Base-by-base conservation (phyloP, 2,888 invertebrate genomes). In the Pseudococcus longispinus region DNA sequence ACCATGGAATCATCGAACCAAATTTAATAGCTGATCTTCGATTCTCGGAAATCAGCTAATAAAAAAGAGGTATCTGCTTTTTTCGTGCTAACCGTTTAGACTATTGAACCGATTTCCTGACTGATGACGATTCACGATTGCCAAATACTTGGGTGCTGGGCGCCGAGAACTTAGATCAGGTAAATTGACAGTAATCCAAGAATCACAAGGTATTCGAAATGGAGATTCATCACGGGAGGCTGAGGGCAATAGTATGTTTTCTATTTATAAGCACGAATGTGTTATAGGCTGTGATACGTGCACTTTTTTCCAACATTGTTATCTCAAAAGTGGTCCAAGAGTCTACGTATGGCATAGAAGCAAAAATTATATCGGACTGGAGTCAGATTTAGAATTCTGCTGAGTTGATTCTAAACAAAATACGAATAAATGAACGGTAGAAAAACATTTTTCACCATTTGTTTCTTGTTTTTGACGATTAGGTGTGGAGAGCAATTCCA, bases 131-230 rank as follows among this genome's bases (percentile, higher is more conserved):
- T 20, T 18, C 11, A 18, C 29, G 29, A 18, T 70, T 70, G 70
- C 70, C 70, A 70, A 70, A 70, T 70, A 70, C 18, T 70, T 70
- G 15, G 60, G 13, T 5, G 29, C 18, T 29, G 18, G 29, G 29
- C 29, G 18, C 70, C 15, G 29, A 26, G 26, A 29, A 26, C 9
- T 26, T 23, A 11, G 70, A 70, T 70, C 70, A 70, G 70, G 70
- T 70, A 32, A 70, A 70, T 70, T 70, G 70, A 70, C 70, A 70
- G 29, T 29, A 32, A 26, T 70, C 70, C 70, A 70, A 70, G 70
- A 70, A 70, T 70, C 70, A 29, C 70, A 29, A 70, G 29, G 70
- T 70, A 70, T 70, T 70, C 32, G 29, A 70, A 60, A 70, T 70
- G 70, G 29, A 70, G 29, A 70, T 18, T 29, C 29, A 29, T 70